Base-by-base conservation (phyloP, 2,888 invertebrate genomes). In the Plusia festucae region DNA sequence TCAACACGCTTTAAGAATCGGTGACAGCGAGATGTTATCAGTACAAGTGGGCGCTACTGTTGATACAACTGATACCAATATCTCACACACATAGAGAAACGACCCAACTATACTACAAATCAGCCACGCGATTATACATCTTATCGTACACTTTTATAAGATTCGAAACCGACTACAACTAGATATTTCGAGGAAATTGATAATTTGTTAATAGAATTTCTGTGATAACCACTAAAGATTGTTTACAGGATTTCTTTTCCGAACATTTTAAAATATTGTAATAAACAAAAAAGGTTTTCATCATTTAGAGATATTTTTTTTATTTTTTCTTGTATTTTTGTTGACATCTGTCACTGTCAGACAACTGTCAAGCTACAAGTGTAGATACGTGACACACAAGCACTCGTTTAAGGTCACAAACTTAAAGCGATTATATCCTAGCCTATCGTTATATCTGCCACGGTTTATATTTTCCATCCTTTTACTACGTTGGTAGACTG, bases 11-110 rank as follows among this genome's bases (percentile, higher is more conserved):
- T 49, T 49, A 18, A 49, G 46, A 49, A 20, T 20, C 20, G 46
- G 0, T 49, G 46, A 9, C 46, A 49, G 46, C 18, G 20, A 49
- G 18, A 20, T 49, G 46, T 49, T 49, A 49, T 49, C 46, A 49
- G 46, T 16, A 13, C 46, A 49, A 49, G 46, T 49, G 46, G 40
- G 46, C 46, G 46, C 46, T 49, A 49, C 46, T 49, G 46, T 49
- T 49, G 18, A 49, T 20, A 11, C 46, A 49, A 18, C 46, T 49
- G 46, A 49, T 49, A 49, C 20, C 46, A 18, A 11, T 18, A 46
- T 46, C 46, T 8, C 46, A 46, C 18, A 18, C 18, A 11, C 18
- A 0, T 8, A 44, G 40, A 40, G 11, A 34, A 40, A 46, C 18
- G 46, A 0, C 18, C 18, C 2, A 49, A 20, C 18, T 20, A 20